phyloP scores from a whole-genome alignment of 1,140 invertebrate genomes.

The Bemisia tabaci region DNA sequence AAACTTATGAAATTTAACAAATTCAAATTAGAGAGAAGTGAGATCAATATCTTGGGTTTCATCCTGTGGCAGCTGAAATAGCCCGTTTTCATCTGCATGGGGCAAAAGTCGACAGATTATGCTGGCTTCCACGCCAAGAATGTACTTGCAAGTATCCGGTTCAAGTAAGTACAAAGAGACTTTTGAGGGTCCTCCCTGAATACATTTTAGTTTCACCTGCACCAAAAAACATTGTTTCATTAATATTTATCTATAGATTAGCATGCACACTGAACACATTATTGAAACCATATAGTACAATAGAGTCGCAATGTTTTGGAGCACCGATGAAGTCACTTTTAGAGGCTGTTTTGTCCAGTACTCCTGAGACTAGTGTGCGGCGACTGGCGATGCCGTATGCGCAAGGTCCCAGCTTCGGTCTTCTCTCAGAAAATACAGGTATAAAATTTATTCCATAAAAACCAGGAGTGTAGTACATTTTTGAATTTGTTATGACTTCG shows the following conservation, averaged over 20 bases:
- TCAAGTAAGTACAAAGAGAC: constrained; percentile 80
- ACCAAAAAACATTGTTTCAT: constrained; percentile 17
- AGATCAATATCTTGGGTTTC: background rate
- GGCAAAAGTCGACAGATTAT: constrained; percentile 74
- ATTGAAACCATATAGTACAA: background rate
- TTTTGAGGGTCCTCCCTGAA: constrained; percentile 48
- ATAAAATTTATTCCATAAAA: no score
- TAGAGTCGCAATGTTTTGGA: no score
- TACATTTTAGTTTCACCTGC: constrained; percentile 63
- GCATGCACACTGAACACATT: background rate
- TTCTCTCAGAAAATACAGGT: no score
- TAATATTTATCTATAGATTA: background rate
- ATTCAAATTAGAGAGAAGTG: background rate
- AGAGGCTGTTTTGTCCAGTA: no score
- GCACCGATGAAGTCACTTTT: no score
- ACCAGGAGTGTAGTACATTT: background rate
- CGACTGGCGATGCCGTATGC: no score
- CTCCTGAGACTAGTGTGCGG: no score
- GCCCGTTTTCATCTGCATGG: constrained; percentile 54
- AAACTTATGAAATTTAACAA: no score
- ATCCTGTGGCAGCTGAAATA: constrained; percentile 23
- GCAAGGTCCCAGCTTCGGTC: no score
- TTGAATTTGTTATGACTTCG: no score
- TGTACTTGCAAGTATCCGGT: constrained; percentile 81
- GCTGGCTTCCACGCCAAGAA: constrained; percentile 78